Conservation (phyloP, 2,888 invertebrate genomes). For the Fragum whitleyi region DNA sequence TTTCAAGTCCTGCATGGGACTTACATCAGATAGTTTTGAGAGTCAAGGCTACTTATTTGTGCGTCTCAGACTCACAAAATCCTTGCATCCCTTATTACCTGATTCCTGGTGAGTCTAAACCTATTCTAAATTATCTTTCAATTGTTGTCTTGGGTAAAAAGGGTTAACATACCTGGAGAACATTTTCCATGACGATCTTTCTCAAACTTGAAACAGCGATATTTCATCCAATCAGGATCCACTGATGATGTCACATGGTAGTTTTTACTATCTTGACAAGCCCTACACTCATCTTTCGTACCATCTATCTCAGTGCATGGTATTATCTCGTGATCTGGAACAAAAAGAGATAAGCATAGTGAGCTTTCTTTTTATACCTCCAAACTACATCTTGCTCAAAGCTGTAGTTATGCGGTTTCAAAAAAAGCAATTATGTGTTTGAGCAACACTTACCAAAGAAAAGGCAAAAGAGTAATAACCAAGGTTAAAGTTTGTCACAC, state of each 20-base stretch:
- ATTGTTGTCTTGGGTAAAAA: too few relatives aligned
- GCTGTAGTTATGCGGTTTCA: not conserved
- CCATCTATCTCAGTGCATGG: not conserved
- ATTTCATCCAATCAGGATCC: slow-evolving; percentile 15
- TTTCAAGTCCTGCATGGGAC: too few relatives aligned
- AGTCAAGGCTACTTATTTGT: too few relatives aligned
- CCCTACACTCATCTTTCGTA: not conserved
- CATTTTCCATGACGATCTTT: not conserved
- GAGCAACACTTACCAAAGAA: too few relatives aligned
- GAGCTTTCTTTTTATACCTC: not conserved
- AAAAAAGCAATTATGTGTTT: too few relatives aligned
- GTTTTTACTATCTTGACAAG: not conserved
- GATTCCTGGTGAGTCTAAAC: too few relatives aligned
- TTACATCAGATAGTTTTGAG: too few relatives aligned
- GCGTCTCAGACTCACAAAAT: too few relatives aligned
- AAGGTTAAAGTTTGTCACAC: too few relatives aligned
- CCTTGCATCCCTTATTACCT: too few relatives aligned
- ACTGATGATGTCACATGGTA: slow-evolving; percentile 13
- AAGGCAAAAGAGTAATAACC: too few relatives aligned
- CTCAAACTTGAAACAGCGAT: not conserved
- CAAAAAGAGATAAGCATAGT: not conserved
- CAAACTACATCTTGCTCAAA: not conserved
- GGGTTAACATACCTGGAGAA: not conserved
- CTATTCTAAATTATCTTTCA: too few relatives aligned
- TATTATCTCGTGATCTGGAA: not conserved